These are phyloP conservation scores for Podargus strigoides DNA, from an alignment of 2,797 vertebrate genomes.

Conservation along the genomic window DNA sequence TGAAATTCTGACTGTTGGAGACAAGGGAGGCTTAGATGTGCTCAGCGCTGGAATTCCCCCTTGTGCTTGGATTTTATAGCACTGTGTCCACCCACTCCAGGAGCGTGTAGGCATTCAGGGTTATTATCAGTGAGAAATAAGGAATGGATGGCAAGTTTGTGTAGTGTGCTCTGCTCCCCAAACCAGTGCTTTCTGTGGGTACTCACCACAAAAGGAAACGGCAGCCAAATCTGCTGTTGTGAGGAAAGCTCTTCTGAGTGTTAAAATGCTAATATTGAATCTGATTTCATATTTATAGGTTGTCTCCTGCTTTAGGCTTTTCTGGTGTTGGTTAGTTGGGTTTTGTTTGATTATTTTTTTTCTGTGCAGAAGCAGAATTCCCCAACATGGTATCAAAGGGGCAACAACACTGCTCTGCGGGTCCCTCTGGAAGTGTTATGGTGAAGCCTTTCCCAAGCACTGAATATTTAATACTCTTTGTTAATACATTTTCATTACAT, in stretches of 20 bases:
- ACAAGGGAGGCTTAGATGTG: no score
- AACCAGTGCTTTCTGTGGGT: not conserved
- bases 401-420: not conserved
- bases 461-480: not conserved
- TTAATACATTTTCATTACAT: not conserved
- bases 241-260: not conserved
- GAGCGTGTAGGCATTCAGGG: accelerated
- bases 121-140: not conserved
- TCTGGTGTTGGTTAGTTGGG: not conserved
- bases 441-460: not conserved
- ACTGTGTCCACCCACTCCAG: accelerated
- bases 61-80: not conserved
- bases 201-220: accelerated
- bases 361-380: not conserved
- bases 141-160: not conserved
- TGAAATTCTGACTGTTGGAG: not conserved
- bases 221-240: not conserved
- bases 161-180: not conserved
- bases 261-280: not conserved
- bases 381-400: not conserved
- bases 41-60: not conserved
- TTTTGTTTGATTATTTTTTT: not conserved
- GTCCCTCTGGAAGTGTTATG: not conserved
- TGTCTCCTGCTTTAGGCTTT: not conserved
- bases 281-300: not conserved